Base-by-base conservation (phyloP, 2,113 vertebrate species). In the Serranochromis macrocephalus region DNA sequence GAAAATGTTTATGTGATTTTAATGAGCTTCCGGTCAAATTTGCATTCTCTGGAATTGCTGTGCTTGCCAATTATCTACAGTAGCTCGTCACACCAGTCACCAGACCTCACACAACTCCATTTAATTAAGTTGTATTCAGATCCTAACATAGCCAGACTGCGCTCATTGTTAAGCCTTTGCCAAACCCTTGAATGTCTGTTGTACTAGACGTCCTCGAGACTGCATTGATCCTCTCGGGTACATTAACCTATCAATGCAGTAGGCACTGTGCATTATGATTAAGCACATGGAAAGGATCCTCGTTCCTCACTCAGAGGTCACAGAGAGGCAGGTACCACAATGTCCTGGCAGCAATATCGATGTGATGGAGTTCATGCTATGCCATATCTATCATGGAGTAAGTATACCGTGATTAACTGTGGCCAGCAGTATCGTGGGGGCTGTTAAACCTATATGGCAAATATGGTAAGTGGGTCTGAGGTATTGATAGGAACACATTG, bases 221-320 rank as follows among this genome's bases (percentile, higher is more conserved):
- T 85, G 86, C 90, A 95, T 93, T 94, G 94, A 95, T 94, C 92
- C 89, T 84, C 83, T 31, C 2, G 79, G 85, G 88, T 90, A 85
- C 87, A 94, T 94, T 93, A 93, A 93, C 87, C 91, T 92, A 94
- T 95, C 89, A 92, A 49, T 93, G 89, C 84, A 85, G 85, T 10
- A 83, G 89, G 82, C 55, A 9, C 80, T 58, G 83, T 82, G 91
- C 91, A 93, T 94, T 94, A 92, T 94, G 91, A 94, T 94, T 85
- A 94, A 92, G 92, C 88, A 80, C 86, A 87, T 66, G 81, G 89
- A 92, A 92, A 94, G 68, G 89, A 91, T 93, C 90, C 92, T 63
- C 63, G 49, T 79, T 86, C 66, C 86, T 87, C 87, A 78, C 87
- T 87, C 90, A 80, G 88, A 92, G 94, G 91, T 92, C 93, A 93